These are phyloP conservation scores for Himalopsyche phryganea DNA, from an alignment of 1,140 invertebrate genomes.

Conservation along the genomic window DNA sequence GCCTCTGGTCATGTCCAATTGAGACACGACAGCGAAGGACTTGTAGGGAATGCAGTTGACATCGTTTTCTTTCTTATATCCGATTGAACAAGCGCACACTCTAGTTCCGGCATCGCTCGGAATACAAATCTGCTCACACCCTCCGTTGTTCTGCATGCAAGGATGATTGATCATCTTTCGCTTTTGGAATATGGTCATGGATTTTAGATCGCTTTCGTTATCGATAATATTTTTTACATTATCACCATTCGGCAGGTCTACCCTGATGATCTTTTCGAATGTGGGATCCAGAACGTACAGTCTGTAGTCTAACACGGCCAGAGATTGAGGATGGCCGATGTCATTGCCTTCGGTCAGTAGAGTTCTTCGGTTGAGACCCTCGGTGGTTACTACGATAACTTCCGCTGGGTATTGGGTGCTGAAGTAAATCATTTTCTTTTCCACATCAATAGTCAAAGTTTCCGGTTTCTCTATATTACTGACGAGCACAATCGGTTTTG, in stretches of 20 bases:
- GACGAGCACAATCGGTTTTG: slow-evolving; percentile 67
- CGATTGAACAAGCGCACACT: slow-evolving; percentile 83
- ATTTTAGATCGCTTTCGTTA: slow-evolving; percentile 84
- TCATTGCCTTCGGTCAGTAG: slow-evolving; percentile 67
- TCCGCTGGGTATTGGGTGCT: slow-evolving; percentile 72
- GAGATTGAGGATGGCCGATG: slow-evolving; percentile 73
- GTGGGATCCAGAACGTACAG: slow-evolving; percentile 87
- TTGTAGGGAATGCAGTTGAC: slow-evolving; percentile 77
- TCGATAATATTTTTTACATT: slow-evolving; percentile 76
- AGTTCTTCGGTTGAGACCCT: slow-evolving; percentile 67
- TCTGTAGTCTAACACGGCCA: slow-evolving; percentile 78
- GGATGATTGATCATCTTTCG: slow-evolving; percentile 78
- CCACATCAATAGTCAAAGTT: slow-evolving; percentile 81
- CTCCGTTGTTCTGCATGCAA: slow-evolving; percentile 82
- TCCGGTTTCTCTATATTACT: slow-evolving; percentile 69
- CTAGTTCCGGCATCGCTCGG: slow-evolving; percentile 67
- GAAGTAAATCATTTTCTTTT: slow-evolving; percentile 81
- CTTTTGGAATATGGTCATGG: slow-evolving; percentile 85
- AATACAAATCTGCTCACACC: slow-evolving; percentile 91
- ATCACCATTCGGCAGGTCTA: slow-evolving; percentile 78
- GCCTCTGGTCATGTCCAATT: slow-evolving; percentile 81
- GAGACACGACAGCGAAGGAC: slow-evolving; percentile 88
- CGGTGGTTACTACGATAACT: slow-evolving; percentile 71
- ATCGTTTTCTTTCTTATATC: slow-evolving; percentile 77
- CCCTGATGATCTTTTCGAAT: slow-evolving; percentile 85